Base-by-base conservation (phyloP, 2,113 vertebrate genomes). In the Camelus dromedarius region DNA sequence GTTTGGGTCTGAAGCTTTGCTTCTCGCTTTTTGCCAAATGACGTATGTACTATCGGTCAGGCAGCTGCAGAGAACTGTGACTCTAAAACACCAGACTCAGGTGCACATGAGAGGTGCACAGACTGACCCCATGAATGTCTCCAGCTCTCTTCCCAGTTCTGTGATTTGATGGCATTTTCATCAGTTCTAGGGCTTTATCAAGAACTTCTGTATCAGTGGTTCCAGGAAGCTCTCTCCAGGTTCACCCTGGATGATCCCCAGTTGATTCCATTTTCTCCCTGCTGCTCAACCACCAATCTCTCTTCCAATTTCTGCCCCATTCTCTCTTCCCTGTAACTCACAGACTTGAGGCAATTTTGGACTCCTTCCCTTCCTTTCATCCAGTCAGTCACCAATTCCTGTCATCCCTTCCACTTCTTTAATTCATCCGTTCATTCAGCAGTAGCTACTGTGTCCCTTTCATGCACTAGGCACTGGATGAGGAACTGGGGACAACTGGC, bases 11-110 rank as follows among this genome's bases (percentile, higher is more conserved):
- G 66, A 90, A 95, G 73, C 13, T 67, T 42, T 32, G 19, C 30
- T 6, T 52, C 35, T 87, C 60, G 60, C 38, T 46, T 93, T 94
- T 84, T 81, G 62, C 38, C 52, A 91, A 85, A 82, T 66, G 5
- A 30, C n/a, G 32, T 42, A 42, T 42, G 42, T 79, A 90, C 48
- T 82, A 6, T 38, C 50, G 5, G 6, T 64, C 77, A 81, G 38
- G 6, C 62, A 58, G 12, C 58, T 76, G 22, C 32, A 1, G 48
- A 85, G 58, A 94, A 84, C 35, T 35, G 8, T 12, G 32, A 93
- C 20, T 62, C 54, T 86, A 42, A 82, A 94, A 83, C 76, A 24
- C 14, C 38, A 48, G 2, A 26, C 10, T n/a, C 0, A 19, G 30
- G 64, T 32, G 5, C 14, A 72, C 5, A 1, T 8, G 11, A 12